Conservation (phyloP, 2,113 vertebrate genomes). For the Dascyllus trimaculatus region DNA sequence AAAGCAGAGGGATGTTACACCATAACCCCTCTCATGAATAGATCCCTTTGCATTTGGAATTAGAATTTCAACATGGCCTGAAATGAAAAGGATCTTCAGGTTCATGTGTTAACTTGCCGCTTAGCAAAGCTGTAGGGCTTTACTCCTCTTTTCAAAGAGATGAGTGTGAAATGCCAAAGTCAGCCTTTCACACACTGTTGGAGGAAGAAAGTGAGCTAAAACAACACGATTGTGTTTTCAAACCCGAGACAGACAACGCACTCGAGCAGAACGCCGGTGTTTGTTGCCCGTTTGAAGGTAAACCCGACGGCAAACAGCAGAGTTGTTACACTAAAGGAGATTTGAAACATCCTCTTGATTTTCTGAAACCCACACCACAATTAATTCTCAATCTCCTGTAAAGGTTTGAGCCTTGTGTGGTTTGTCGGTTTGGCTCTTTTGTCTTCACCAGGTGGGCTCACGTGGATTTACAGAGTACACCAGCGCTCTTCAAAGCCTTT, state of each 20-base stretch:
- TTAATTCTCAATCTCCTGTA: conserved; percentile 1
- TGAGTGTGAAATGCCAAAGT: conserved; percentile 59
- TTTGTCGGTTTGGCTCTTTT: background rate
- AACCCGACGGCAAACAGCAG: conserved; percentile 18
- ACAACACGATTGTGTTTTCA: conserved; percentile 36
- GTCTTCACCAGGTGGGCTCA: conserved; percentile 47
- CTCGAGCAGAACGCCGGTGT: conserved; percentile 9
- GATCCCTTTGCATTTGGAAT: conserved; percentile 51
- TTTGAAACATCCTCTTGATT: conserved; percentile 2
- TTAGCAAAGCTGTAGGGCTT: conserved; percentile 74
- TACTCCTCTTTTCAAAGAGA: conserved; percentile 63
- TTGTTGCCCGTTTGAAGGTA: conserved; percentile 33
- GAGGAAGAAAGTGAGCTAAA: conserved; percentile 53
- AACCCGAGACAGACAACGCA: conserved; percentile 3
- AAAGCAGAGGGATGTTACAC: conserved; percentile 50
- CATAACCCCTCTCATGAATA: conserved; percentile 42
- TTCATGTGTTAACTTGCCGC: conserved; percentile 81
- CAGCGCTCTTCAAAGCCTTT: conserved; percentile 2
- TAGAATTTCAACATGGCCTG: conserved; percentile 65
- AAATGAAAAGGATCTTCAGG: conserved; percentile 67
- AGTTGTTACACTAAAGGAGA: conserved; percentile 1
- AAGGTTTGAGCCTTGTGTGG: background rate
- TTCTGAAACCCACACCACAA: background rate
- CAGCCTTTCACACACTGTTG: conserved; percentile 48
- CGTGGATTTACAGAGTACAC: conserved; percentile 16